Evolutionary conservation across 2,113 vertebrate species (phyloP).

Genomic region (Rousettus leschenaultii): DNA sequence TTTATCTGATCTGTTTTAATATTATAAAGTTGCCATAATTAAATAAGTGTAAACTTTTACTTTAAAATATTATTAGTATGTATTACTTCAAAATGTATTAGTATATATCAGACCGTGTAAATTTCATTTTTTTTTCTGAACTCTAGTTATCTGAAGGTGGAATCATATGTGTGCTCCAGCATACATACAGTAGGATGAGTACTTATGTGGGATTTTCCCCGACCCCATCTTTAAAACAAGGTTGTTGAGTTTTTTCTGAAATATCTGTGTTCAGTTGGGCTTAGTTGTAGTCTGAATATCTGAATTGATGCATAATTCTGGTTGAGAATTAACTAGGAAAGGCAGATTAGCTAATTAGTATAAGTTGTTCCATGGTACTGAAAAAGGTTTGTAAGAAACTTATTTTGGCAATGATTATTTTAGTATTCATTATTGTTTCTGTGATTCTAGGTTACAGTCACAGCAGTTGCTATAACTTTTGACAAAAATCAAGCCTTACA

Average conservation of each 20-base stretch:
- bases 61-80: background rate
- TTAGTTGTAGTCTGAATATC: background rate
- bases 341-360: background rate
- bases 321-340: background rate
- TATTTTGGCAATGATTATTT: background rate
- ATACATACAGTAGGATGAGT: background rate
- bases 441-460: conserved; percentile 92
- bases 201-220: background rate
- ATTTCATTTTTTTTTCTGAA: background rate
- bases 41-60: background rate
- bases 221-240: background rate
- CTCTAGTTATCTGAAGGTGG: background rate
- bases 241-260: background rate
- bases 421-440: background rate
- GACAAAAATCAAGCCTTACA: conserved; percentile 93
- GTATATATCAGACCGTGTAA: background rate
- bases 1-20: conserved; percentile 11
- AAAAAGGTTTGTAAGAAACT: background rate
- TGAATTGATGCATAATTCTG: background rate
- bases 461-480: conserved; percentile 96
- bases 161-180: background rate
- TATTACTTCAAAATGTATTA: background rate
- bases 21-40: background rate
- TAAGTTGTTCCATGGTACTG: background rate
- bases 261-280: background rate